Base-by-base conservation (phyloP, 2,888 invertebrate genomes). In the Dromius quadrimaculatus region DNA sequence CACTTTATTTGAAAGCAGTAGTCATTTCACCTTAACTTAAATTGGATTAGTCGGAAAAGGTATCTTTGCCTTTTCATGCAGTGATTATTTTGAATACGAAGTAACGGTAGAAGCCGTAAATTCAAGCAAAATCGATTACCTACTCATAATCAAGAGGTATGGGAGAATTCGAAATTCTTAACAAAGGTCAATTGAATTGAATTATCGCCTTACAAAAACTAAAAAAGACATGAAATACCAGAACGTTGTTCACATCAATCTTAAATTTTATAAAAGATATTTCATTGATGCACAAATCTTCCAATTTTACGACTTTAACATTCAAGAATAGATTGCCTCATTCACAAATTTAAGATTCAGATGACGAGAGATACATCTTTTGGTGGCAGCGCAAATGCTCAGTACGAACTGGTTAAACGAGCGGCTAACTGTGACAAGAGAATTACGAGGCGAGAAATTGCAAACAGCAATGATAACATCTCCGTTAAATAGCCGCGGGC, bases 361-460 rank as follows among this genome's bases (percentile, higher is more conserved):
- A n/a, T n/a, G n/a, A 6, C 41, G 15, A 11, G 41, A 41, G 41
- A 41, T 15, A 41, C 41, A 15, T 41, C 15, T 41, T 41, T 15
- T 41, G 41, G 62, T 4, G 61, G 59, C n/a, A 41, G 22, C 38
- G 36, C 38, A 23, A 41, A n/a, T n/a, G n/a, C n/a, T n/a, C n/a
- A n/a, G n/a, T 17, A n/a, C 11, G 36, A 36, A 36, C 36, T 11
- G 50, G 54, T 15, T 23, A 69, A 66, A 57, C 66, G 61, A 54
- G 43, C 34, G 54, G 36, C 57, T 47, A 66, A 74, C 74, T 77
- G 77, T 77, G 79, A 79, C 79, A 79, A 77, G 77, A 75, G 71
- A 76, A 81, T 81, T 81, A 81, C 81, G 82, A 81, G 80, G 80
- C 82, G 82, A 81, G 82, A 82, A 81, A 81, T 81, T 81, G 81